These are phyloP conservation scores for Oryzias melastigma DNA, from an alignment of 2,113 vertebrate species.

Conservation along the genomic window DNA sequence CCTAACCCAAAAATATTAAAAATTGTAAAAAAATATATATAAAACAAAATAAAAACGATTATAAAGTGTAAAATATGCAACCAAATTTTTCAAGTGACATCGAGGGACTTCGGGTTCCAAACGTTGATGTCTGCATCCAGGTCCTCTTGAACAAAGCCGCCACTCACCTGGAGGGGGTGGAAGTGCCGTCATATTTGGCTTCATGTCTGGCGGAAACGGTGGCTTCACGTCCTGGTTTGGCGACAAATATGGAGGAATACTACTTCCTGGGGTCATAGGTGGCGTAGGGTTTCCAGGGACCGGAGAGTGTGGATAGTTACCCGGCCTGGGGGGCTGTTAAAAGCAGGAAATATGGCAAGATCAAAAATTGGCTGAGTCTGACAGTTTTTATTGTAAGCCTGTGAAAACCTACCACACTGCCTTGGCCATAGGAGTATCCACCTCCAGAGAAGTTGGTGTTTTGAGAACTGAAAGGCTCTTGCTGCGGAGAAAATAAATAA, in stretches of 20 bases:
- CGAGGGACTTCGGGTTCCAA: too few relatives aligned
- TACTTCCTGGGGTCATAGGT: slow-evolving; percentile 98
- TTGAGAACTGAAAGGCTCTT: slow-evolving; percentile 83
- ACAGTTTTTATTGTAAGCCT: background rate
- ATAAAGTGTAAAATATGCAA: too few relatives aligned
- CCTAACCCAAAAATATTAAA: too few relatives aligned
- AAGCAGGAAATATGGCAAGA: slow-evolving; percentile 30
- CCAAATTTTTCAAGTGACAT: too few relatives aligned
- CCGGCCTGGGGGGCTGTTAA: slow-evolving; percentile 90
- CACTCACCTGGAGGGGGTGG: slow-evolving; percentile 91
- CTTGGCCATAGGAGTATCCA: slow-evolving; percentile 86
- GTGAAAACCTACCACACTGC: slow-evolving; percentile 80
- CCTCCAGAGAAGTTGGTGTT: slow-evolving; percentile 83
- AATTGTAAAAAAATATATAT: too few relatives aligned
- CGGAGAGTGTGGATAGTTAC: slow-evolving; percentile 98
- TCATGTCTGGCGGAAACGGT: slow-evolving; percentile 97
- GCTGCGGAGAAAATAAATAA: slow-evolving; percentile 61
- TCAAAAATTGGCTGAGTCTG: slow-evolving; percentile 27
- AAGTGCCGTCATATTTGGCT: slow-evolving; percentile 96
- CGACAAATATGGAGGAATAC: slow-evolving; percentile 94
- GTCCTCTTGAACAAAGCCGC: background rate
- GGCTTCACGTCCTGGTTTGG: slow-evolving; percentile 98
- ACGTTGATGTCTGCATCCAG: too few relatives aligned
- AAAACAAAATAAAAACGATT: too few relatives aligned
- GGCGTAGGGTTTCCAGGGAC: slow-evolving; percentile 98